Conservation (phyloP, 2,113 vertebrate genomes). For the Talpa occidentalis region DNA sequence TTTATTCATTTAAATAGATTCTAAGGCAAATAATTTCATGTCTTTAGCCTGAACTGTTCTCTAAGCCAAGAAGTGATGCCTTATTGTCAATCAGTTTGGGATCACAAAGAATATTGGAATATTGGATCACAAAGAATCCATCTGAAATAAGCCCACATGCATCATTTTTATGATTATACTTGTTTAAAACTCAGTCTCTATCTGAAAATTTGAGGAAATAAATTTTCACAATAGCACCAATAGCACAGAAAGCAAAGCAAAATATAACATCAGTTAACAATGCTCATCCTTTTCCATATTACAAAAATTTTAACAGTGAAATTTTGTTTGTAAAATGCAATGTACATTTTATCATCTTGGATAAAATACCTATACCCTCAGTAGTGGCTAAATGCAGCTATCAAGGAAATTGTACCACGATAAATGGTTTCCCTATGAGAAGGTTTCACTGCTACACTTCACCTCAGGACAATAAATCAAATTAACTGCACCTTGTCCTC, state of each 20-base stretch:
- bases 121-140: neutral
- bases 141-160: conserved; percentile 30
- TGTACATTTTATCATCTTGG: conserved; percentile 82
- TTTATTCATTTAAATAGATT: neutral
- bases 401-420: conserved; percentile 89
- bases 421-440: conserved; percentile 89
- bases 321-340: conserved; percentile 83
- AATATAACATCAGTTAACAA: conserved; percentile 71
- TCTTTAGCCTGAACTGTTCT: neutral
- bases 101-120: neutral
- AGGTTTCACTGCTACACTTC: conserved; percentile 87
- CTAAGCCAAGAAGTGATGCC: neutral
- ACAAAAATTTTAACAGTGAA: conserved; percentile 65
- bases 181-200: conserved; percentile 23
- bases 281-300: conserved; percentile 61
- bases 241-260: conserved; percentile 47
- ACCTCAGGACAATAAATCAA: conserved; percentile 90
- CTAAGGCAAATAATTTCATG: neutral
- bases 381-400: conserved; percentile 88
- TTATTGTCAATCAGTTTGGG: neutral
- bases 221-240: conserved; percentile 52
- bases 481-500: conserved; percentile 90
- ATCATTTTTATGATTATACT: neutral
- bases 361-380: conserved; percentile 86
- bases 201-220: conserved; percentile 17